Evolutionary conservation across 2,113 vertebrate genomes (phyloP).

Genomic region (Ellobius talpinus): DNA sequence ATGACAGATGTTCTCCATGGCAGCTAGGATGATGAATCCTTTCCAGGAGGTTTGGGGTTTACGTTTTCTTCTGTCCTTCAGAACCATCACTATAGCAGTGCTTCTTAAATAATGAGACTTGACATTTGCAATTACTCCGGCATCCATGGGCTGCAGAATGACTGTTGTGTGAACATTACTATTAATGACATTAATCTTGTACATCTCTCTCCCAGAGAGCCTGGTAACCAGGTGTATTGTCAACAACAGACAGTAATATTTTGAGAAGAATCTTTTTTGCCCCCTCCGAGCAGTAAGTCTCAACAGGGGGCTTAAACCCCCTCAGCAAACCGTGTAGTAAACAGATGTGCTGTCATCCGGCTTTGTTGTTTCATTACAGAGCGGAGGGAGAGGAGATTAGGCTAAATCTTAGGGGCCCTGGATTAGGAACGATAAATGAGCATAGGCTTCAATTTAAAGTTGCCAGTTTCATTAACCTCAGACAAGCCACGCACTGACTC

Average conservation of each 20-base stretch:
- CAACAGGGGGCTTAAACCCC: constrained; percentile 28
- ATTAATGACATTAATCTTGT: neutral
- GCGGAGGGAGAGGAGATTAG: neutral
- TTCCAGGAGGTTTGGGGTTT: neutral
- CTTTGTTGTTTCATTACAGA: neutral
- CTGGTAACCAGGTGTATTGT: neutral
- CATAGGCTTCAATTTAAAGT: neutral
- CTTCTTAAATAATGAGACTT: neutral
- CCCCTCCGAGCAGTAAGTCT: neutral
- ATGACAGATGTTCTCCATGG: neutral
- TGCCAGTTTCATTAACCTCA: neutral
- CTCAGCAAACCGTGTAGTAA: neutral
- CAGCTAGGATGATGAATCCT: neutral
- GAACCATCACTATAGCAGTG: neutral
- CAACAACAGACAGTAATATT: neutral
- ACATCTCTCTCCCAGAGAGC: neutral
- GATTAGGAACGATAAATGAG: neutral
- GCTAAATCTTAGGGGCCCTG: neutral
- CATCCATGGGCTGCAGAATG: neutral
- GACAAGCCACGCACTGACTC: neutral
- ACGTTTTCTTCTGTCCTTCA: neutral
- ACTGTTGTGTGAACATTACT: neutral
- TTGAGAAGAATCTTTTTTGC: neutral
- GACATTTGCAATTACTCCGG: neutral
- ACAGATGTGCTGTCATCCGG: neutral